Percentiles rank a stretch among this genome's conserved stretches.
phyloP scores from a whole-genome alignment of 2,113 vertebrate species.

The Nesoenas mayeri region DNA sequence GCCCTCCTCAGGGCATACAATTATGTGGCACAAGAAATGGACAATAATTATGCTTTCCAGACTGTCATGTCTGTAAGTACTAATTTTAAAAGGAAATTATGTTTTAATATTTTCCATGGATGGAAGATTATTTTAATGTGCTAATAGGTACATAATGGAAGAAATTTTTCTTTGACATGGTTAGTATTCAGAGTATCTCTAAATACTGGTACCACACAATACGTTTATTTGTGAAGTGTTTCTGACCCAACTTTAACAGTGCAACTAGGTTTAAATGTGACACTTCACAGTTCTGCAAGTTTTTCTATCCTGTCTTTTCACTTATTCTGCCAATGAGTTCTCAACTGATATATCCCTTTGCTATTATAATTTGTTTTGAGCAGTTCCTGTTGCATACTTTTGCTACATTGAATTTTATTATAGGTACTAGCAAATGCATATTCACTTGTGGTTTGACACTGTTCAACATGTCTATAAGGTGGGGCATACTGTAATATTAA shows the following conservation, averaged over 20 bases:
- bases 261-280: not conserved
- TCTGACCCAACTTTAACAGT: not conserved
- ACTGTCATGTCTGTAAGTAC: conserved; percentile 86
- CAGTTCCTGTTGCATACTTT: not conserved
- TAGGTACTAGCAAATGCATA: not conserved
- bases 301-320: not conserved
- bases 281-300: fast-evolving
- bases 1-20: conserved; percentile 92
- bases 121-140: not conserved
- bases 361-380: not conserved
- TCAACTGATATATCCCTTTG: not conserved
- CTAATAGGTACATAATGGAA: not conserved
- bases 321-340: not conserved
- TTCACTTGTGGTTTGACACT: not conserved
- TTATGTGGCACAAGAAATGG: conserved; percentile 89
- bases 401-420: not conserved
- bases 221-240: not conserved
- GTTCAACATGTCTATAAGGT: not conserved
- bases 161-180: not conserved
- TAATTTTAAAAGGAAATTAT: not conserved
- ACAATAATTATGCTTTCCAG: conserved; percentile 90
- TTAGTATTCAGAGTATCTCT: not conserved
- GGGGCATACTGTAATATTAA: not conserved
- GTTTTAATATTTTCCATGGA: not conserved
- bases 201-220: not conserved